These are phyloP conservation scores for Paraescarpia echinospica DNA, from an alignment of 1,140 invertebrate genomes.

Conservation along the genomic window DNA sequence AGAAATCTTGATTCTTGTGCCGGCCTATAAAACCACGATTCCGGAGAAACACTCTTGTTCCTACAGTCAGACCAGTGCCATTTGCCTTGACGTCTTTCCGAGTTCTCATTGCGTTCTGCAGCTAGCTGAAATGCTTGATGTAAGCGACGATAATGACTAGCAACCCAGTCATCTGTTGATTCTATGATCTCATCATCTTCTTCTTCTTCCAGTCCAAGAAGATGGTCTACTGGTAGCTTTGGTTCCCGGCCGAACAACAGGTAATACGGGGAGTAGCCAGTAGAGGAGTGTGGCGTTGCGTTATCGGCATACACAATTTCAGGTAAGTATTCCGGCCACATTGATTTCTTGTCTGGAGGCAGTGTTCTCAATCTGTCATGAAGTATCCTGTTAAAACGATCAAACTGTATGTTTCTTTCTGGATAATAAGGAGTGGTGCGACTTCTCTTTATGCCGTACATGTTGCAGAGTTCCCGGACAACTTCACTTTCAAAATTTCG, in stretches of 20 bases:
- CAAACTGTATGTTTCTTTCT: slow-evolving; percentile 15
- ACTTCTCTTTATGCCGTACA: slow-evolving; percentile 20
- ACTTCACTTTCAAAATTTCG: slow-evolving; percentile 22
- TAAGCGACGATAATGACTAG: background rate
- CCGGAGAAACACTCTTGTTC: too few species aligned
- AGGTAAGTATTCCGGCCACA: slow-evolving; percentile 28
- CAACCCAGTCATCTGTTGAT: slow-evolving; percentile 10
- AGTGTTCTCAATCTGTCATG: slow-evolving; percentile 29
- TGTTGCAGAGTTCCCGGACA: slow-evolving; percentile 25
- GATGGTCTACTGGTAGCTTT: slow-evolving; percentile 12
- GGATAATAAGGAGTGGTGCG: slow-evolving; percentile 29
- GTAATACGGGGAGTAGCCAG: slow-evolving; percentile 4
- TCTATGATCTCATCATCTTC: background rate
- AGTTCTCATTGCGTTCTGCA: too few species aligned
- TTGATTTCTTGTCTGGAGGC: slow-evolving; percentile 25
- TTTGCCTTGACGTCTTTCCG: too few species aligned
- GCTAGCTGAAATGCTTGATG: background rate
- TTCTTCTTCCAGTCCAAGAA: too few species aligned
- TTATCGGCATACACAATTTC: slow-evolving; percentile 32
- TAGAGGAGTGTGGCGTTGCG: slow-evolving; percentile 8
- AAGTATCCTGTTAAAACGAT: slow-evolving; percentile 30
- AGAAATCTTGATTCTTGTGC: too few species aligned
- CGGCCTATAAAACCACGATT: too few species aligned
- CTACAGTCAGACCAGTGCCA: too few species aligned
- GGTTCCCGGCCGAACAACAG: background rate